Base-by-base conservation (phyloP, 1,140 invertebrate genomes). In the Dinothrombium tinctorium region DNA sequence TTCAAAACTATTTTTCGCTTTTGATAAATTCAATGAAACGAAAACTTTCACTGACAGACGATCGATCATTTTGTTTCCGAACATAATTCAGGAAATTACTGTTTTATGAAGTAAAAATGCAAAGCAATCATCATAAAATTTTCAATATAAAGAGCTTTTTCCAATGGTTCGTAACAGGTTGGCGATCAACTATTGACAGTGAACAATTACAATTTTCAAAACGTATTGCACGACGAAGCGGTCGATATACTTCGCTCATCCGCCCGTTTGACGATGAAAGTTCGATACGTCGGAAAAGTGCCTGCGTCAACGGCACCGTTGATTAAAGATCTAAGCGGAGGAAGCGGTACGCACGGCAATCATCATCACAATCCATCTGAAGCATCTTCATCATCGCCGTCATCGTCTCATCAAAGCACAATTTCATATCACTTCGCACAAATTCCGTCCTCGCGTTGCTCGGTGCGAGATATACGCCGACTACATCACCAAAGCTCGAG, bases 111-210 rank as follows among this genome's bases (percentile, higher is more conserved):
- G n/a, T n/a, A n/a, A n/a, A n/a, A n/a, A n/a, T n/a, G n/a, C n/a
- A n/a, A n/a, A n/a, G n/a, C n/a, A n/a, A n/a, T n/a, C n/a, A n/a
- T n/a, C n/a, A n/a, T n/a, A n/a, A n/a, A n/a, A n/a, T n/a, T n/a
- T n/a, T n/a, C n/a, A n/a, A n/a, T n/a, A n/a, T n/a, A n/a, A n/a
- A n/a, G n/a, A n/a, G 11, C 9, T 35, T 25, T 39, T 37, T 31
- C 14, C 37, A 22, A 17, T 15, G 4, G 14, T 37, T 3, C 9
- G 9, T 14, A 54, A 2, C 52, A 83, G 79, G 72, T 83, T 33
- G 84, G 86, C 12, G 84, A 90, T 61, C 83, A 90, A 60, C 87
- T 90, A 49, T 62, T 90, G 37, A 78, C 86, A 55, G 83, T 90
- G 26, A 92, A 90, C 53, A 77, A 76, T 25, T 73, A 80, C 56